Conservation (phyloP, 2,113 vertebrate species). For the Eubucco bourcierii region DNA sequence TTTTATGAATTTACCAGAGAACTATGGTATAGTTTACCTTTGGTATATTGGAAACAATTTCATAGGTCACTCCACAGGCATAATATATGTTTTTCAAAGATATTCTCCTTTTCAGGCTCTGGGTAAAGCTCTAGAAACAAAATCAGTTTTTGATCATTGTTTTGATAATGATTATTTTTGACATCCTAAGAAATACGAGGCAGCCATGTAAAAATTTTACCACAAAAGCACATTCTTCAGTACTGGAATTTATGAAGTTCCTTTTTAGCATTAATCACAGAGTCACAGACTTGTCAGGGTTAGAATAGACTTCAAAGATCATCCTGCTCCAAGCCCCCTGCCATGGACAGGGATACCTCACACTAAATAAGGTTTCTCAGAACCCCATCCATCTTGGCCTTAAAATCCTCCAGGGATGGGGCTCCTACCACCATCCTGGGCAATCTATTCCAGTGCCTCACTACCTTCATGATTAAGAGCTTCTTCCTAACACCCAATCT, state of each 20-base stretch:
- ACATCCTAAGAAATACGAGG: not conserved
- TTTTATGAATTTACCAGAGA: not conserved
- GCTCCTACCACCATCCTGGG: too few relatives aligned
- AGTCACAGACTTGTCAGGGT: too few relatives aligned
- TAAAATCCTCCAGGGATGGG: too few relatives aligned
- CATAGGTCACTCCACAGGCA: conserved; percentile 93
- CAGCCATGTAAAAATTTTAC: not conserved
- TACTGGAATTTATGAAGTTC: not conserved
- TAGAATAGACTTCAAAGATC: too few relatives aligned
- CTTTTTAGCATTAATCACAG: not conserved
- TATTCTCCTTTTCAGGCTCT: conserved; percentile 96
- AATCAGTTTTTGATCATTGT: not conserved
- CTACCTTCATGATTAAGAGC: too few relatives aligned
- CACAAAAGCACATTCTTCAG: not conserved
- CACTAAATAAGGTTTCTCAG: too few relatives aligned
- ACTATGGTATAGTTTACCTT: conserved; percentile 80
- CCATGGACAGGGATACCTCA: too few relatives aligned
- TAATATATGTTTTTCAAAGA: conserved; percentile 90
- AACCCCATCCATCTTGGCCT: too few relatives aligned
- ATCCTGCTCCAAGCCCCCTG: too few relatives aligned
- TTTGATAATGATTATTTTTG: not conserved
- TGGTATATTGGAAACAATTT: conserved; percentile 98
- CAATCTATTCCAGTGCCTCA: too few relatives aligned
- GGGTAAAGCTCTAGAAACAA: conserved; percentile 90
- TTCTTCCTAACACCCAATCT: too few relatives aligned